Base-by-base conservation (phyloP, 2,888 invertebrate genomes). In the Drosophila mayaguana region DNA sequence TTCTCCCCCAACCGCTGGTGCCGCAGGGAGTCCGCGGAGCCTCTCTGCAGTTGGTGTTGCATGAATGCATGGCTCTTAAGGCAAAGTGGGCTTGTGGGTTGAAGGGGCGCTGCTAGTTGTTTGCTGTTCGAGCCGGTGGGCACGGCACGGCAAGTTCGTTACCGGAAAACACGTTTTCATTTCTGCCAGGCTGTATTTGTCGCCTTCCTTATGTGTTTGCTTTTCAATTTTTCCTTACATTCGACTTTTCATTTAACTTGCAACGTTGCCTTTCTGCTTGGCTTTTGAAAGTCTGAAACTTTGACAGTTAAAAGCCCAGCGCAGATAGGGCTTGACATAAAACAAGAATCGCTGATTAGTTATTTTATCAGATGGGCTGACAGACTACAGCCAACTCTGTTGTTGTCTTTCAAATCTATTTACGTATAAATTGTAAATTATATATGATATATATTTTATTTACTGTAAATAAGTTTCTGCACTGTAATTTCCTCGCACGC, bases 111-210 rank as follows among this genome's bases (percentile, higher is more conserved):
- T 14, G 46, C 36, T 50, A 11, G 54, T 38, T 14, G 59, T 59
- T 36, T 45, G 59, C 45, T 36, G 45, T 46, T 57, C 56, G 20
- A 63, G 63, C 72, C 59, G 63, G 57, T 65, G 42, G 50, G 62
- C 74, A 66, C 46, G 50, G 62, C 74, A 66, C 46, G 61, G 36
- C 57, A 59, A 78, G 75, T 64, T 80, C 68, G 78, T 80, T 83
- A 81, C 81, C 83, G 81, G 83, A 86, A 83, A 83, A 83, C 83
- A 83, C 75, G 83, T 83, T 83, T 80, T 77, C 69, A 72, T 74
- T 73, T 73, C 63, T 62, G 46, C 56, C 42, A 54, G 65, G 60
- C 62, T 65, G 78, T 56, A 63, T 78, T 77, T 78, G 67, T 67
- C 68, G 59, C 68, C 72, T 55, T 62, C 60, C 61, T 43, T 38